These are phyloP conservation scores for Plagiodera versicolora DNA, from an alignment of 2,888 invertebrate species.

Conservation along the genomic window DNA sequence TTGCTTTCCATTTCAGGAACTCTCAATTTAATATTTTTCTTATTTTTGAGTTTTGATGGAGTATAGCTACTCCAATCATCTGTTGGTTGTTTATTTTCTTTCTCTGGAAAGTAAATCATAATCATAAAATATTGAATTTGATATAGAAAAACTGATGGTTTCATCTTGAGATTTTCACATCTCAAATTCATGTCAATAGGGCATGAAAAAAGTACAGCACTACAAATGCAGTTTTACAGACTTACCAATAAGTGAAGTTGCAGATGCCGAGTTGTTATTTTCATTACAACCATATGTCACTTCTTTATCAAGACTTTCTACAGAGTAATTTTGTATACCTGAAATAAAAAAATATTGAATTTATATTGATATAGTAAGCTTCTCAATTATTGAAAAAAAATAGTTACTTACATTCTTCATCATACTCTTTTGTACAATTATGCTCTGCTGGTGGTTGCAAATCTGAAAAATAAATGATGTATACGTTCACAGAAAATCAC, in stretches of 20 bases:
- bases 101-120: slow-evolving; percentile 2
- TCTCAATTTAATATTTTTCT: not conserved
- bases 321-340: not conserved
- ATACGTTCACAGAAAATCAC: too few relatives aligned
- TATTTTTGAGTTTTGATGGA: not conserved
- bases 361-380: too few relatives aligned
- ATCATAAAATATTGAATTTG: not conserved
- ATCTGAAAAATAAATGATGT: not conserved
- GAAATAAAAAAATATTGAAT: slow-evolving; percentile 3
- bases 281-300: not conserved
- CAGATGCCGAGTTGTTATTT: not conserved
- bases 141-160: not conserved
- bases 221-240: too few relatives aligned
- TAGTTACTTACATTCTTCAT: not conserved
- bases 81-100: not conserved
- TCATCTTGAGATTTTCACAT: not conserved
- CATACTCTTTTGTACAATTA: not conserved
- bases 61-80: slow-evolving; percentile 10
- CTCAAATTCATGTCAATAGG: too few relatives aligned
- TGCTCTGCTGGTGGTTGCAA: not conserved
- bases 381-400: not conserved
- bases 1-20: not conserved
- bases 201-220: too few relatives aligned
- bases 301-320: not conserved
- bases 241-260: not conserved